phyloP scores from a whole-genome alignment of 2,797 vertebrate species.

The Bryconaethiops microstoma region DNA sequence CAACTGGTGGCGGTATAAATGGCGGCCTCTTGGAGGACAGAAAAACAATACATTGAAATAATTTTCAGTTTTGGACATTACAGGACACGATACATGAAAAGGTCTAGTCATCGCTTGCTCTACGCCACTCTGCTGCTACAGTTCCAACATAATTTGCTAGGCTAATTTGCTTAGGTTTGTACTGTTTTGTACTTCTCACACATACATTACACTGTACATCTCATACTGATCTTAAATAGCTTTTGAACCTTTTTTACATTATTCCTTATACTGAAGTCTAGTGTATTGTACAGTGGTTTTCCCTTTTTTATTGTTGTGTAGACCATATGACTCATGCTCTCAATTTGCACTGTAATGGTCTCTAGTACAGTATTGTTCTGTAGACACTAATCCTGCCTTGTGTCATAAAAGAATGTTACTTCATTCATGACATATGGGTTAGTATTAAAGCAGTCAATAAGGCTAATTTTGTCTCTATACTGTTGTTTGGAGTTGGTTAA shows the following conservation, averaged over 20 bases:
- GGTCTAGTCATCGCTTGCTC: background rate
- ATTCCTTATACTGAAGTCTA: background rate
- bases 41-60: constrained; percentile 10
- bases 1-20: constrained; percentile 95
- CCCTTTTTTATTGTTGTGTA: too few species aligned
- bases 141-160: background rate
- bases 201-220: background rate
- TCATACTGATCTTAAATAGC: background rate
- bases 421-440: too few species aligned
- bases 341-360: too few species aligned
- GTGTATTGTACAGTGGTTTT: background rate
- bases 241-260: too few species aligned
- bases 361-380: too few species aligned
- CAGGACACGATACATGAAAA: background rate
- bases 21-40: constrained; percentile 87
- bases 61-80: background rate
- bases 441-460: too few species aligned
- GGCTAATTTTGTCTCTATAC: too few species aligned
- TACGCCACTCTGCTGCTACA: background rate
- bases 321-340: too few species aligned
- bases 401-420: too few species aligned
- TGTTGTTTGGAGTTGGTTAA: too few species aligned
- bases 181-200: background rate
- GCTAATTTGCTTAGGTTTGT: background rate
- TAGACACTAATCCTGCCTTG: too few species aligned